Evolutionary conservation across 2,888 invertebrate species (phyloP).

Genomic region (Anarsia innoxiella): DNA sequence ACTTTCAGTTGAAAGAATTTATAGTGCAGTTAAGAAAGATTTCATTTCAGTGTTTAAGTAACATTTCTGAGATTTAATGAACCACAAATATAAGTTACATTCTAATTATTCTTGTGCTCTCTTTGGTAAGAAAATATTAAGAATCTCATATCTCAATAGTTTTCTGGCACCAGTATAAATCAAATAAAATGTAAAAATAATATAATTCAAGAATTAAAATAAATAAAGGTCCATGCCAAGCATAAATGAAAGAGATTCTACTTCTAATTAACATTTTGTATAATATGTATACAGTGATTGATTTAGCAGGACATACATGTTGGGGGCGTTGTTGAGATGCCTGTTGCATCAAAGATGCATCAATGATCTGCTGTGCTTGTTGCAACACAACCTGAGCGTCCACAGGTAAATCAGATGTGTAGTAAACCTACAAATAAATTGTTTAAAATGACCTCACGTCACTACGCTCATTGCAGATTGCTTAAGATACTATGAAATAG

Average conservation of each 20-base stretch:
- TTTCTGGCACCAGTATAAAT: too few species aligned
- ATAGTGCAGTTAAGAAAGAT: too few species aligned
- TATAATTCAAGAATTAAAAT: slow-evolving; percentile 23
- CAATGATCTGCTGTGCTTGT: slow-evolving; percentile 74
- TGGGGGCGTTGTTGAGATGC: slow-evolving; percentile 66
- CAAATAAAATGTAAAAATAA: slow-evolving; percentile 16
- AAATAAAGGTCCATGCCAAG: slow-evolving; percentile 47
- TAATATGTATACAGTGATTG: slow-evolving; percentile 33
- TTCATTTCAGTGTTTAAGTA: too few species aligned
- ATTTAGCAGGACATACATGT: slow-evolving; percentile 67
- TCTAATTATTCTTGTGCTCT: too few species aligned
- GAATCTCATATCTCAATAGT: too few species aligned
- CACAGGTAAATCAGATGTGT: slow-evolving; percentile 72
- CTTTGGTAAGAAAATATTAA: too few species aligned
- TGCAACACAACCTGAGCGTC: slow-evolving; percentile 74
- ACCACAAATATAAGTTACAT: too few species aligned
- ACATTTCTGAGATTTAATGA: too few species aligned
- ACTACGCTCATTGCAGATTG: background rate
- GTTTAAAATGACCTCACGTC: slow-evolving; percentile 21
- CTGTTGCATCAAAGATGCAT: slow-evolving; percentile 73
- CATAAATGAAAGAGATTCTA: slow-evolving; percentile 32
- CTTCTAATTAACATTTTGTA: slow-evolving; percentile 27
- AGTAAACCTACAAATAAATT: slow-evolving; percentile 75
- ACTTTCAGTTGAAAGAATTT: too few species aligned
- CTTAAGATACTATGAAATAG: too few species aligned